Percentiles rank a stretch among this genome's conserved stretches.
These are phyloP conservation scores for Pycnonotus jocosus DNA, from an alignment of 2,113 vertebrate genomes.

Conservation along the genomic window DNA sequence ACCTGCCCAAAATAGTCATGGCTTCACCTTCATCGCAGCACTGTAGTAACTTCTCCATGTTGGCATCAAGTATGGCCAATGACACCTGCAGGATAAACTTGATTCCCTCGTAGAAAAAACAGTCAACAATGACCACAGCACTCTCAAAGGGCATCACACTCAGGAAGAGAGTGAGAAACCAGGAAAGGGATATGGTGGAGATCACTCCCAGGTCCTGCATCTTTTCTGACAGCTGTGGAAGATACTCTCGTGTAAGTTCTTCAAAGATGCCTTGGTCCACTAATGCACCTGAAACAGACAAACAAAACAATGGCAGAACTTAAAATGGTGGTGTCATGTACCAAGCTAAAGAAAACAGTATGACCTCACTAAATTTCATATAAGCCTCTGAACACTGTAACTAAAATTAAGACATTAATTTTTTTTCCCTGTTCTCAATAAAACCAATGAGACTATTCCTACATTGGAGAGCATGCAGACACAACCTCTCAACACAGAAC, in stretches of 20 bases:
- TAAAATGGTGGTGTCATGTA: background rate
- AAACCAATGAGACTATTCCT: background rate
- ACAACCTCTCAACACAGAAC: background rate
- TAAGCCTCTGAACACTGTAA: background rate
- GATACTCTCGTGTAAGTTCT: slow-evolving; percentile 85
- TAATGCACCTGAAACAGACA: slow-evolving; percentile 80
- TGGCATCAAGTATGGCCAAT: slow-evolving; percentile 91
- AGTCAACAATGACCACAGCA: slow-evolving; percentile 91
- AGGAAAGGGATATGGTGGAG: slow-evolving; percentile 94
- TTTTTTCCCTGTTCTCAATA: background rate
- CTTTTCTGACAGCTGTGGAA: slow-evolving; percentile 89
- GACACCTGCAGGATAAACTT: slow-evolving; percentile 95
- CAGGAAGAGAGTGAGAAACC: slow-evolving; percentile 96
- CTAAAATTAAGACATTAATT: background rate
- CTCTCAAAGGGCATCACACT: slow-evolving; percentile 97
- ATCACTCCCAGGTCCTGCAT: slow-evolving; percentile 96
- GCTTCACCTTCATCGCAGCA: slow-evolving; percentile 95
- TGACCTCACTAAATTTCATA: background rate
- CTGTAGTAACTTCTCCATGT: slow-evolving; percentile 85
- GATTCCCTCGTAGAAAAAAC: slow-evolving; percentile 97
- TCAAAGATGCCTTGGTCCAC: slow-evolving; percentile 98
- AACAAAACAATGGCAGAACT: background rate
- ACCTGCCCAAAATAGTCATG: slow-evolving; percentile 97
- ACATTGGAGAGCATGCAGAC: background rate
- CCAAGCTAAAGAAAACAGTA: background rate